Evolutionary conservation across 2,113 vertebrate genomes (phyloP).

Genomic region (Picathartes gymnocephalus): DNA sequence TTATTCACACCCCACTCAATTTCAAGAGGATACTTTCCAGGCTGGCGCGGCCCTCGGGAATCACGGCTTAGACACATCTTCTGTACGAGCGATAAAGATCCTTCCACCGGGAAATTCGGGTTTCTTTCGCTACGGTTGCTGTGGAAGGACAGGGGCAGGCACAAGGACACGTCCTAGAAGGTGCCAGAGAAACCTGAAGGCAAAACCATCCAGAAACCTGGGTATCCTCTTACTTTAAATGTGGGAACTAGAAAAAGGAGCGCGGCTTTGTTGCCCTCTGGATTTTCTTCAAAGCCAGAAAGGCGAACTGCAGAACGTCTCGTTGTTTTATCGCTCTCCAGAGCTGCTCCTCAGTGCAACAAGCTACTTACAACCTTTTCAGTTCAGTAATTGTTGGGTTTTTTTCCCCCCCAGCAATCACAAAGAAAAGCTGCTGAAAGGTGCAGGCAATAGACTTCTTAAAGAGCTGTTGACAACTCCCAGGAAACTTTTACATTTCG

Average conservation of each 20-base stretch:
- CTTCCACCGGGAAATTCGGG: not conserved
- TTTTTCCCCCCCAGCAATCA: not conserved
- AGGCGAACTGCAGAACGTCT: not conserved
- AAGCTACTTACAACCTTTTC: not conserved
- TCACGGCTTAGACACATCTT: not conserved
- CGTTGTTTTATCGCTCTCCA: not conserved
- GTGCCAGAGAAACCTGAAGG: not conserved
- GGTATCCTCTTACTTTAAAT: not conserved
- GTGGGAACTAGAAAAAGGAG: not conserved
- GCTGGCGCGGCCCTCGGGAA: not conserved
- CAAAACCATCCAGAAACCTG: not conserved
- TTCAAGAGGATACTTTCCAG: not conserved
- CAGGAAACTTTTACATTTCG: constrained; percentile 29
- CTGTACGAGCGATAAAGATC: rapidly evolving
- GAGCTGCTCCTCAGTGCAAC: not conserved
- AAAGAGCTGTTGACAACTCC: constrained; percentile 45
- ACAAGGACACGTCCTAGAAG: not conserved
- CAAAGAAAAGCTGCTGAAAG: constrained; percentile 15
- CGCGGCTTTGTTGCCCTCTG: not conserved
- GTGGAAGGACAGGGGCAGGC: not conserved
- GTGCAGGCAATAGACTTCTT: not conserved
- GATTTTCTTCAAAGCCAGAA: not conserved
- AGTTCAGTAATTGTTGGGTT: not conserved
- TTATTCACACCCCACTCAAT: not conserved
- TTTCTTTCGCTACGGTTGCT: not conserved